phyloP scores from a whole-genome alignment of 2,888 invertebrate genomes.

The Nemoura dubitans region DNA sequence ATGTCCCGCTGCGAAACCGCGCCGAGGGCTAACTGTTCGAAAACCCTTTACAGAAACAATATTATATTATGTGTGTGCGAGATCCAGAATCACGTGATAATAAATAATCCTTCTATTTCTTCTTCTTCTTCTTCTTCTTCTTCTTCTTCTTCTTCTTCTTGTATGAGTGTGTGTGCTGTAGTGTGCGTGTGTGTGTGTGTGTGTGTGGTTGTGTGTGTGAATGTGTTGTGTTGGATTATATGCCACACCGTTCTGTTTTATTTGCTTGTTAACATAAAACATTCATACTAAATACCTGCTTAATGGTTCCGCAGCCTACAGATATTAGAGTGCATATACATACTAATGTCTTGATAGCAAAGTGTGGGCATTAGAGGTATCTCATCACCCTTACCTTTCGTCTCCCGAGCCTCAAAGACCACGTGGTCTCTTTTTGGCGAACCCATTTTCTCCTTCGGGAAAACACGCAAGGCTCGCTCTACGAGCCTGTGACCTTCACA shows the following conservation, averaged over 20 bases:
- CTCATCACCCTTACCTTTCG: background rate
- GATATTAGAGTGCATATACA: background rate
- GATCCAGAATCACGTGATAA: constrained; percentile 27
- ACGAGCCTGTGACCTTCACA: background rate
- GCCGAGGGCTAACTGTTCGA: constrained; percentile 43
- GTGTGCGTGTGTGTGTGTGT: too few relatives aligned
- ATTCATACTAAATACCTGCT: constrained; percentile 44
- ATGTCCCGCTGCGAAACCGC: constrained; percentile 42
- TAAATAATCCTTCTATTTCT: background rate
- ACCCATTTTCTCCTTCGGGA: too few relatives aligned
- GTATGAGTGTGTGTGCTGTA: too few relatives aligned
- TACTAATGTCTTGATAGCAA: background rate
- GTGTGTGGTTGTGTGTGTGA: background rate
- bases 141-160: too few relatives aligned
- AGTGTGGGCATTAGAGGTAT: background rate
- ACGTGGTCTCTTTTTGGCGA: background rate
- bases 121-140: too few relatives aligned
- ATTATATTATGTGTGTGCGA: constrained; percentile 34
- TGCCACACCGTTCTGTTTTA: constrained; percentile 39
- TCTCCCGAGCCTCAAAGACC: too few relatives aligned
- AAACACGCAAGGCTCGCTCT: background rate
- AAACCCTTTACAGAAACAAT: constrained; percentile 42
- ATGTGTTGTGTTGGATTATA: background rate
- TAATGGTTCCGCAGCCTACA: constrained; percentile 35
- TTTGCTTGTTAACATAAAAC: constrained; percentile 46